phyloP scores from a whole-genome alignment of 2,113 vertebrate species.

The Scolopax mira region DNA sequence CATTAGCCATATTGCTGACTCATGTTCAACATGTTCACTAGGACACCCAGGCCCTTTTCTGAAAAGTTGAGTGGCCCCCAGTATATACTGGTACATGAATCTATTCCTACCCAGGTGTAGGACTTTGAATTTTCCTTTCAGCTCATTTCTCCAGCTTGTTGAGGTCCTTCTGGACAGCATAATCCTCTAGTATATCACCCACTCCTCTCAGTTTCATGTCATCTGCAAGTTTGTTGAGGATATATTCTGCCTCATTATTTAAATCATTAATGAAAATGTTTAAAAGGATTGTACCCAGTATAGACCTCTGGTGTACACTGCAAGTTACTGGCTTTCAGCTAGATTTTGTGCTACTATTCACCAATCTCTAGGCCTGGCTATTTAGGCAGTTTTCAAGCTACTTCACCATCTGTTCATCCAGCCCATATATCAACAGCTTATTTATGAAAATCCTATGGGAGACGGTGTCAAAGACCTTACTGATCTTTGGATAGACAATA shows the following conservation, averaged over 20 bases:
- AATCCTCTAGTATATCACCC: neutral
- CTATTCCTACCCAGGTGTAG: neutral
- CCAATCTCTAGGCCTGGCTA: too few species aligned
- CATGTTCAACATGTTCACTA: neutral
- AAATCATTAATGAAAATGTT: neutral
- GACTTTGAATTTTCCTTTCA: neutral
- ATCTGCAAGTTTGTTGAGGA: neutral
- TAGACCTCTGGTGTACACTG: neutral
- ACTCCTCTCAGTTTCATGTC: neutral
- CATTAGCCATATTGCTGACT: neutral
- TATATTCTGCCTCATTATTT: neutral
- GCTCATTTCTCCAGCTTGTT: neutral
- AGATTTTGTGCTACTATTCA: neutral
- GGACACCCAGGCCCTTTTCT: neutral
- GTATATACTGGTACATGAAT: too few species aligned
- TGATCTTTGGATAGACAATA: neutral
- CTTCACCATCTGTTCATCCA: neutral
- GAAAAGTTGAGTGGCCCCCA: neutral
- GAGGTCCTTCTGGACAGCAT: neutral
- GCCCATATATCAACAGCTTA: neutral
- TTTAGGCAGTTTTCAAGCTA: neutral
- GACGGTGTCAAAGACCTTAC: neutral
- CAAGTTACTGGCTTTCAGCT: neutral
- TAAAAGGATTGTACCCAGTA: neutral
- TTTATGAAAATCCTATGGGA: neutral